These are phyloP conservation scores for Agrochola lychnidis DNA, from an alignment of 2,888 invertebrate genomes.

Conservation along the genomic window DNA sequence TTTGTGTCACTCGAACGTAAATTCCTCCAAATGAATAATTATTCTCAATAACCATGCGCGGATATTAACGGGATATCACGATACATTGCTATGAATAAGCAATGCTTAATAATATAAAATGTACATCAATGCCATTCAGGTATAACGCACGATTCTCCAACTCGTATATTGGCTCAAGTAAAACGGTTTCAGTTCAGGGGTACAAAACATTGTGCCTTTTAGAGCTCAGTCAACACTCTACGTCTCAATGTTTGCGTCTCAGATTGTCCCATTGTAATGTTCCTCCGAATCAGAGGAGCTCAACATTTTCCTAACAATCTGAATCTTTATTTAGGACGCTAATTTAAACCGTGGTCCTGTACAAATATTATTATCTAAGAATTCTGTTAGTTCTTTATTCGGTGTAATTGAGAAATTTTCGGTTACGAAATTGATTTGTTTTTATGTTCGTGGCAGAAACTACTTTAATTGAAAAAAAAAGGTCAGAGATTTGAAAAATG, in stretches of 20 bases:
- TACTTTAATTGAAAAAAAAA: neutral
- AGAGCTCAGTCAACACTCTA: slow-evolving; percentile 78
- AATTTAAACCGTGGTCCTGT: slow-evolving; percentile 63
- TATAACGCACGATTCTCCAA: neutral
- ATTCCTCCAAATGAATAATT: too few relatives aligned
- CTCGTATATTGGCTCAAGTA: slow-evolving; percentile 76
- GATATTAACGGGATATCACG: neutral
- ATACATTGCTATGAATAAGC: slow-evolving; percentile 1
- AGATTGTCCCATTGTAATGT: slow-evolving; percentile 65
- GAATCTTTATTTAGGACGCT: slow-evolving; percentile 71
- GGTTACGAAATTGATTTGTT: slow-evolving; percentile 15
- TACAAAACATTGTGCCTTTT: slow-evolving; percentile 76
- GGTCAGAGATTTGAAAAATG: neutral
- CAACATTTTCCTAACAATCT: slow-evolving; percentile 69
- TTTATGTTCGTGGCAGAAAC: neutral
- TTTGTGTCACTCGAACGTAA: too few relatives aligned
- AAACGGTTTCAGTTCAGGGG: slow-evolving; percentile 76
- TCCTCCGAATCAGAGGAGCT: slow-evolving; percentile 65
- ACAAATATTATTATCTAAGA: slow-evolving; percentile 63
- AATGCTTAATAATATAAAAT: slow-evolving; percentile 21
- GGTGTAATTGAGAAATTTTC: slow-evolving; percentile 53
- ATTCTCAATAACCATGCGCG: neutral
- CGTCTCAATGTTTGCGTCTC: slow-evolving; percentile 58
- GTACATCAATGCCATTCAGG: slow-evolving; percentile 8
- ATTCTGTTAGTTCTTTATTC: slow-evolving; percentile 48